phyloP scores from a whole-genome alignment of 1,140 invertebrate genomes.

The Heliconius congener region DNA sequence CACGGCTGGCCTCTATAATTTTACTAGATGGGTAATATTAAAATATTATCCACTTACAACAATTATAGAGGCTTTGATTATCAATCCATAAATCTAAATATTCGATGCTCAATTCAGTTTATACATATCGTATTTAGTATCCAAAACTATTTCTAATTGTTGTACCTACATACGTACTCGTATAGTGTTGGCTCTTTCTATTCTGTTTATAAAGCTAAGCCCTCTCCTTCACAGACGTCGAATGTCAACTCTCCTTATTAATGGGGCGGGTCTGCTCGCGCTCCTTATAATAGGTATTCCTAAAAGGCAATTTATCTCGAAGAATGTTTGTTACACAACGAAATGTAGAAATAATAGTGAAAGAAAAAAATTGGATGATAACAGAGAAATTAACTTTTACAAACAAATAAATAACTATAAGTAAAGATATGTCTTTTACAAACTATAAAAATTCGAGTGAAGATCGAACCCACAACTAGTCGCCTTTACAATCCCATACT shows the following conservation, averaged over 20 bases:
- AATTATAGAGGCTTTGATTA: no score
- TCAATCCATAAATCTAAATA: no score
- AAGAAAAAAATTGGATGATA: neutral
- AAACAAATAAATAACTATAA: neutral
- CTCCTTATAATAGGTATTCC: conserved; percentile 9
- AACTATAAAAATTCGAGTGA: neutral
- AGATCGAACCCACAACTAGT: no score
- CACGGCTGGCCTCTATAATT: no score
- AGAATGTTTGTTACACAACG: conserved; percentile 18
- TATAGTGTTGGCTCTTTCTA: conserved; percentile 6
- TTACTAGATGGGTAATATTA: no score
- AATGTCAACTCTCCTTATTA: conserved; percentile 28
- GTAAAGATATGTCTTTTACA: neutral
- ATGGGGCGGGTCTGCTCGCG: conserved; percentile 21
- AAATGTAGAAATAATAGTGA: neutral
- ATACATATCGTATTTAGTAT: neutral
- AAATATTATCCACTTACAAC: no score
- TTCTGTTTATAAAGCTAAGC: conserved; percentile 26
- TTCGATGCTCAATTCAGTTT: neutral
- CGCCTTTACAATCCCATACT: no score
- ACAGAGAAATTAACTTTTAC: neutral
- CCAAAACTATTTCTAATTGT: neutral
- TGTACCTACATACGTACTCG: neutral
- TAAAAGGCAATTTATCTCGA: conserved; percentile 25
- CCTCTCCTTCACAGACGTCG: conserved; percentile 14